These are phyloP conservation scores for Coracopsis vasa DNA, from an alignment of 2,113 vertebrate genomes.

Conservation along the genomic window DNA sequence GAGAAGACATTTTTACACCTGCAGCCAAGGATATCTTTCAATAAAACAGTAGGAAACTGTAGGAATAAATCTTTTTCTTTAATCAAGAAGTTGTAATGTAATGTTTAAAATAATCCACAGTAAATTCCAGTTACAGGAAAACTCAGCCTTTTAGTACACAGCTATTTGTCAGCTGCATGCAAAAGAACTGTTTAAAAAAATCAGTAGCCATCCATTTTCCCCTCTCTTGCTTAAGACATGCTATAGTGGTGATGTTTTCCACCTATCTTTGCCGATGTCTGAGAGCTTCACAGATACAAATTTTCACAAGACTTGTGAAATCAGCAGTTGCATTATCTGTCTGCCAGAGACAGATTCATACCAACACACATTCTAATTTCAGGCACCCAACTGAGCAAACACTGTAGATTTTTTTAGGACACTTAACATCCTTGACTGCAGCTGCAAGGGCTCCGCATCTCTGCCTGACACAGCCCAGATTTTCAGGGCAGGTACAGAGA, in stretches of 20 bases:
- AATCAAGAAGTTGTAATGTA: neutral
- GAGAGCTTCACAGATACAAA: neutral
- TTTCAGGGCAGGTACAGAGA: neutral
- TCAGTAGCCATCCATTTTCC: neutral
- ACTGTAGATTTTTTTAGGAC: neutral
- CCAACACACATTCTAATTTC: neutral
- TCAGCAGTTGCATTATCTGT: neutral
- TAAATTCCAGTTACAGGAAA: neutral
- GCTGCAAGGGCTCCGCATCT: neutral
- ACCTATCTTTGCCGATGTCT: neutral
- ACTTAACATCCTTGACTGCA: neutral
- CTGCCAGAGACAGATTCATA: neutral
- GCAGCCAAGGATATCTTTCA: neutral
- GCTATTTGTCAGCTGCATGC: neutral
- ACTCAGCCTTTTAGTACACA: neutral
- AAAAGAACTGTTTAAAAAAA: neutral
- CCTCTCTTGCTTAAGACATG: neutral
- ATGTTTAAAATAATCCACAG: neutral
- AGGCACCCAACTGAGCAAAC: neutral
- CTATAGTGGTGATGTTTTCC: neutral
- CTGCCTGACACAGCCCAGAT: neutral
- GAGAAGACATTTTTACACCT: neutral
- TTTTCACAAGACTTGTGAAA: constrained; percentile 37
- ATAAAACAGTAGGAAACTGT: neutral
- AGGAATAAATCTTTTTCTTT: neutral